Evolutionary conservation across 2,113 vertebrate species (phyloP).

Genomic region (Ondatra zibethicus): DNA sequence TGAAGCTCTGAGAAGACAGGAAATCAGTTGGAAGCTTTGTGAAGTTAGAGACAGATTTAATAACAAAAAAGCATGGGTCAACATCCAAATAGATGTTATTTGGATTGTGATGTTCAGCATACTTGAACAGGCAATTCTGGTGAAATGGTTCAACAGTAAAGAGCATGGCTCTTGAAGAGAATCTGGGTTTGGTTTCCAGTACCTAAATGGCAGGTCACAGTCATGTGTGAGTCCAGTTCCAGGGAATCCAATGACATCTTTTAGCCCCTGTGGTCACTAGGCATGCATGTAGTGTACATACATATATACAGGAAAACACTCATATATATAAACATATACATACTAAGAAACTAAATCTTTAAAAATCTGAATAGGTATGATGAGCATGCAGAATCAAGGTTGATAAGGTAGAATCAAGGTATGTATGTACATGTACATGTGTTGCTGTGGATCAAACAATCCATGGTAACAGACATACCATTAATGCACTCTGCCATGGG

Average conservation of each 20-base stretch:
- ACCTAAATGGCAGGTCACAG: neutral
- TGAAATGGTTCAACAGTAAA: neutral
- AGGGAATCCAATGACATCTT: neutral
- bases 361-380: neutral
- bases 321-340: neutral
- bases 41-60: neutral
- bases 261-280: neutral
- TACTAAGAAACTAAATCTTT: neutral
- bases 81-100: neutral
- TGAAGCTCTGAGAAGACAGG: neutral
- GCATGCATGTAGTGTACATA: neutral
- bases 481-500: neutral
- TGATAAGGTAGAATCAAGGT: neutral
- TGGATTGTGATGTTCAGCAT: neutral
- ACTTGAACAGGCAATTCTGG: neutral
- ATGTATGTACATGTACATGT: neutral
- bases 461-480: neutral
- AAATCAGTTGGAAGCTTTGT: neutral
- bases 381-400: neutral
- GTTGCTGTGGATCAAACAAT: neutral
- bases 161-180: neutral
- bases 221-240: neutral
- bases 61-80: neutral
- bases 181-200: neutral
- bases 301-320: neutral